Percentiles rank a stretch among this genome's conserved stretches.
phyloP scores from a whole-genome alignment of 2,113 vertebrate genomes.

The Colaptes auratus region DNA sequence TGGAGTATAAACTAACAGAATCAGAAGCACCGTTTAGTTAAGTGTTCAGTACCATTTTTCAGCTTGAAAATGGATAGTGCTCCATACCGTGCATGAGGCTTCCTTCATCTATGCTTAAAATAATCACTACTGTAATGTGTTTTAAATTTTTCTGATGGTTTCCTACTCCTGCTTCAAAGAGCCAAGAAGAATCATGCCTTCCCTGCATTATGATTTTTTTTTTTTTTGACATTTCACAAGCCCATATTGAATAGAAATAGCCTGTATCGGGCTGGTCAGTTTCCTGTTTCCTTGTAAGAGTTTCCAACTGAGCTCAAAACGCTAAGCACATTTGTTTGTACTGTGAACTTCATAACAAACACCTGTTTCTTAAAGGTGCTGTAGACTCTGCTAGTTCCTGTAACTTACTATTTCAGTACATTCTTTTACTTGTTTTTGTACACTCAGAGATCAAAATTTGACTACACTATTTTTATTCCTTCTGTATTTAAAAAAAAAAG shows the following conservation, averaged over 20 bases:
- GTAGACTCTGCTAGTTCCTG: background rate
- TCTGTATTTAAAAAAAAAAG: background rate
- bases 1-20: background rate
- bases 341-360: background rate
- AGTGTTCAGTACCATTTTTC: background rate
- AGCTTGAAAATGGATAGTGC: background rate
- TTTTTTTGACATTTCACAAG: background rate
- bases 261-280: background rate
- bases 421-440: background rate
- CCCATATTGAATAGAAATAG: background rate
- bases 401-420: background rate
- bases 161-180: background rate
- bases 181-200: background rate
- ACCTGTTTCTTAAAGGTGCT: background rate
- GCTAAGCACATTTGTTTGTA: background rate
- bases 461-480: background rate
- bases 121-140: background rate
- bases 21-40: background rate
- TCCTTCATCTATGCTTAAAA: background rate
- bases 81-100: background rate
- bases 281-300: background rate
- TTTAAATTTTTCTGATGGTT: background rate
- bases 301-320: background rate
- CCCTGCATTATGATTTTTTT: background rate
- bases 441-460: conserved; percentile 16